Conservation (phyloP, 2,888 invertebrate species). For the Periphyllus acericola region DNA sequence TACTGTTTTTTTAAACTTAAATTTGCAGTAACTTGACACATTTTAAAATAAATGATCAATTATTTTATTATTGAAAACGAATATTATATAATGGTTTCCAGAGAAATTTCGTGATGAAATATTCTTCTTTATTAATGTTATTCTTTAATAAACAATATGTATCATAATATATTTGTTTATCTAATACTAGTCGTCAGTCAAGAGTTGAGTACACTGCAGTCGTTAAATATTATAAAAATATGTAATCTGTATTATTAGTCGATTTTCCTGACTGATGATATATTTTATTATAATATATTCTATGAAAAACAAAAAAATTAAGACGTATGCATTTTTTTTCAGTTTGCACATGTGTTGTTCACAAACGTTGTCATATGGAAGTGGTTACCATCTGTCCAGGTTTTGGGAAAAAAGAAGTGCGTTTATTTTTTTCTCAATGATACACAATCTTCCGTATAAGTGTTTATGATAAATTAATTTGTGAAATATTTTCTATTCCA, state of each 20-base stretch:
- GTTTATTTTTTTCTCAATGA: background rate
- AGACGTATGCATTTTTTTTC: slow-evolving; percentile 68
- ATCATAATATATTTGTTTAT: no score
- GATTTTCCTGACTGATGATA: background rate
- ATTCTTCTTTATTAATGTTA: no score
- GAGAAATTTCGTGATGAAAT: no score
- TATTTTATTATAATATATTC: background rate
- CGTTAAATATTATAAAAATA: background rate
- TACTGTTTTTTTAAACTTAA: no score
- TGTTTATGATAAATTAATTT: background rate
- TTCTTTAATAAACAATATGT: no score
- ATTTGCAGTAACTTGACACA: no score
- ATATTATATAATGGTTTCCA: no score
- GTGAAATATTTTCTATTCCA: background rate
- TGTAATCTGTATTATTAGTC: background rate
- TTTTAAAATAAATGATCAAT: no score
- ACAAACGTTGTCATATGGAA: slow-evolving; percentile 96
- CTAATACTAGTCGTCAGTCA: no score
- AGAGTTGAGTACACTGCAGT: no score
- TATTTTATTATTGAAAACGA: no score
- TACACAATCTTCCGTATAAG: background rate
- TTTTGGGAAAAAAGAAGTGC: slow-evolving; percentile 77
- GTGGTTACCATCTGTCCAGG: slow-evolving; percentile 99
- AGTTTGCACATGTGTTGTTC: slow-evolving; percentile 99
- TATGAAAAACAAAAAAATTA: no score